phyloP scores from a whole-genome alignment of 2,888 invertebrate species.

The Teleogryllus oceanicus region DNA sequence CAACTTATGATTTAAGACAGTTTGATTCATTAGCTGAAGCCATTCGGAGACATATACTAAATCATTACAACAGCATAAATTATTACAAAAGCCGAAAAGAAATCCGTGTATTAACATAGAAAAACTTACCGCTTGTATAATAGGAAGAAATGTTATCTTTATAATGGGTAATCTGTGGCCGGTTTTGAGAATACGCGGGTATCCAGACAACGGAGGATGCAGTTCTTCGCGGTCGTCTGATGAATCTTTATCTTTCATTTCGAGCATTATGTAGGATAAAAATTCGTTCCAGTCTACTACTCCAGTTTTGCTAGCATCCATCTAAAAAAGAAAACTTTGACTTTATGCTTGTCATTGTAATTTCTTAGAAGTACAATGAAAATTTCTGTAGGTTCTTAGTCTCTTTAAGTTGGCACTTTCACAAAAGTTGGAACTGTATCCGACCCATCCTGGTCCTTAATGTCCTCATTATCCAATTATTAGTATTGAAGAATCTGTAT shows the following conservation, averaged over 20 bases:
- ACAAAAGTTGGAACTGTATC: no score
- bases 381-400: no score
- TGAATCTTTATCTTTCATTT: conserved; percentile 65
- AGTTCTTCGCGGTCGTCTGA: conserved; percentile 60
- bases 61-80: no score
- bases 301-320: neutral
- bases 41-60: no score
- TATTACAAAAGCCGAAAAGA: neutral
- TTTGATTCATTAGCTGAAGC: no score
- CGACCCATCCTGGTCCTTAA: no score
- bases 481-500: no score
- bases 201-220: conserved; percentile 59
- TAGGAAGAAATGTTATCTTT: conserved; percentile 61
- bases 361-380: no score
- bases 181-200: conserved; percentile 59
- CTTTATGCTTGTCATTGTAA: no score
- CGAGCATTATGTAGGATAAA: conserved; percentile 69
- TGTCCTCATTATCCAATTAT: no score
- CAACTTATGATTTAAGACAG: no score
- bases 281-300: conserved; percentile 68
- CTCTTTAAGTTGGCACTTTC: no score
- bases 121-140: conserved; percentile 45
- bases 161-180: conserved; percentile 67
- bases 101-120: neutral
- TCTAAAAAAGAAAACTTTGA: neutral